Evolutionary conservation across 2,888 invertebrate species (phyloP).

Genomic region (Tetragonisca angustula): DNA sequence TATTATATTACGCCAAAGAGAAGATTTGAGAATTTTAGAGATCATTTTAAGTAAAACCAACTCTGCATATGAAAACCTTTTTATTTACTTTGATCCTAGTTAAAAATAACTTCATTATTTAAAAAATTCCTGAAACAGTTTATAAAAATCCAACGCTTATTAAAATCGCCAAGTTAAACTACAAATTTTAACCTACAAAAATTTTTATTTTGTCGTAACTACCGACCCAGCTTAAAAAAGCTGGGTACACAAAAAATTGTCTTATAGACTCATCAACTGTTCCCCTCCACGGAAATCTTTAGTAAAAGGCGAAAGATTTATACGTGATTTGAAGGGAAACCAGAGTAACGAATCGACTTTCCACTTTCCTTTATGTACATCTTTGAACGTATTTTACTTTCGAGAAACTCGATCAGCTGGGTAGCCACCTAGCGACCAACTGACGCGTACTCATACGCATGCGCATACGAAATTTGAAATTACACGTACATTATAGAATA

Average conservation of each 20-base stretch:
- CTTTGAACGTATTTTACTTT: neutral
- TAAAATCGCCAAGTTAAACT: too few relatives aligned
- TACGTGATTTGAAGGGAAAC: constrained; percentile 83
- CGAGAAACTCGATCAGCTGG: neutral
- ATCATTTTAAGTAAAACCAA: too few relatives aligned
- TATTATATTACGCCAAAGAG: too few relatives aligned
- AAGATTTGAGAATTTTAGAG: too few relatives aligned
- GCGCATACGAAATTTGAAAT: neutral
- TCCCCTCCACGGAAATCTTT: constrained; percentile 84
- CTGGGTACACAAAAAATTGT: constrained; percentile 75
- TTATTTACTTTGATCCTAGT: too few relatives aligned
- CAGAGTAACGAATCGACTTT: constrained; percentile 67
- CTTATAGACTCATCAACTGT: constrained; percentile 79
- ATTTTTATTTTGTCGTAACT: constrained; percentile 47
- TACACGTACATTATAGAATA: too few relatives aligned
- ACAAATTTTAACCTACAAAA: too few relatives aligned
- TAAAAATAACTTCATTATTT: too few relatives aligned
- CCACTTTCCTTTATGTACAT: constrained; percentile 26
- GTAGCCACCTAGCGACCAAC: constrained; percentile 34
- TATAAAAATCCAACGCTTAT: too few relatives aligned
- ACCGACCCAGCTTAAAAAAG: constrained; percentile 66
- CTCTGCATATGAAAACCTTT: too few relatives aligned
- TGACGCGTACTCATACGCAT: neutral
- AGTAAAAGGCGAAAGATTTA: constrained; percentile 85
- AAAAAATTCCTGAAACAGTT: too few relatives aligned